Percentiles rank a stretch among this genome's conserved stretches.
phyloP scores from a whole-genome alignment of 2,113 vertebrate genomes.

The Malurus melanocephalus region DNA sequence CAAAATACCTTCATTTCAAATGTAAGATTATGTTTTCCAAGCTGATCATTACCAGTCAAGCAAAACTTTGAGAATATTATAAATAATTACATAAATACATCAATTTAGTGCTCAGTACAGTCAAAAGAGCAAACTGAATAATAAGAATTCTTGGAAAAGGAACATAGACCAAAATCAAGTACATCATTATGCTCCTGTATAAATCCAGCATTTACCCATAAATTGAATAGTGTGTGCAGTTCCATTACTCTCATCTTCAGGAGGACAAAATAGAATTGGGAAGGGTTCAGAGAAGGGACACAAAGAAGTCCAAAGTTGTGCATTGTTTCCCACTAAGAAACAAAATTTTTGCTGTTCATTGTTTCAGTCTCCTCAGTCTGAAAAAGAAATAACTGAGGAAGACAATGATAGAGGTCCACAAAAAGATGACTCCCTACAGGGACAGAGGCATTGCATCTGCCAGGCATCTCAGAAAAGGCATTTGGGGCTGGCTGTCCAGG shows the following conservation, averaged over 20 bases:
- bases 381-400: neutral
- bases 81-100: neutral
- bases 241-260: neutral
- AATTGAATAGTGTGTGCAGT: neutral
- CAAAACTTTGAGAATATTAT: neutral
- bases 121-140: neutral
- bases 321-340: neutral
- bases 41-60: neutral
- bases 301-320: neutral
- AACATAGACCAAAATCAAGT: neutral
- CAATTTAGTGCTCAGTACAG: neutral
- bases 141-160: neutral
- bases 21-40: neutral
- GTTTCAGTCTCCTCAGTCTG: neutral
- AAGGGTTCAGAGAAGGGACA: neutral
- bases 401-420: neutral
- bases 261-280: neutral
- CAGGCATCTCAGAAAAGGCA: neutral
- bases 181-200: neutral
- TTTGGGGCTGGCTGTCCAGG: neutral
- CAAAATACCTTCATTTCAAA: neutral
- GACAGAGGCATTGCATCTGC: neutral
- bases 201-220: neutral
- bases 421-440: neutral
- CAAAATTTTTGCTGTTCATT: neutral